phyloP scores from a whole-genome alignment of 2,797 vertebrate genomes.

The Acanthopagrus latus region DNA sequence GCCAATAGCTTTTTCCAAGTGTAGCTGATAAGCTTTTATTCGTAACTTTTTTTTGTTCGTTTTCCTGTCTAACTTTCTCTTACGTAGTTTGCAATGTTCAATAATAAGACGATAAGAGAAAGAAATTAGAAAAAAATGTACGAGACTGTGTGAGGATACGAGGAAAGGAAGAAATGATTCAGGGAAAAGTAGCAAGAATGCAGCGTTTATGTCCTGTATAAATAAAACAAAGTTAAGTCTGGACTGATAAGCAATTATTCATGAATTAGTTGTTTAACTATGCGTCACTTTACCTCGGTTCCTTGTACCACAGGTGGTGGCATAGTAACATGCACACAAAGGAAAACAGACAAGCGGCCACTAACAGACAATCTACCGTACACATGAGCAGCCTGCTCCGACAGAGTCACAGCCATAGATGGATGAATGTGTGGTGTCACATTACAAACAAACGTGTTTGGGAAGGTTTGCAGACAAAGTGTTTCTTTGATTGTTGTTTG shows the following conservation, averaged over 20 bases:
- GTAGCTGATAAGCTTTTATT: slow-evolving; percentile 57
- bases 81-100: slow-evolving; percentile 39
- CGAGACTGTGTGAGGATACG: slow-evolving; percentile 34
- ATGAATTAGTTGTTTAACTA: slow-evolving; percentile 27
- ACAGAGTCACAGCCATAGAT: slow-evolving; percentile 73
- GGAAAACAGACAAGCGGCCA: slow-evolving; percentile 45
- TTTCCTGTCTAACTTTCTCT: slow-evolving; percentile 50
- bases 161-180: slow-evolving; percentile 45
- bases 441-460: slow-evolving; percentile 43
- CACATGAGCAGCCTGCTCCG: slow-evolving; percentile 39
- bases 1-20: slow-evolving; percentile 58
- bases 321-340: slow-evolving; percentile 31
- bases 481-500: slow-evolving; percentile 46
- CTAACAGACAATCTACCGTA: slow-evolving; percentile 71
- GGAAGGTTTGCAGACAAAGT: slow-evolving; percentile 32
- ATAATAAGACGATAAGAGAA: slow-evolving; percentile 21
- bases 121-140: slow-evolving; percentile 30
- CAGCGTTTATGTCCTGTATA: slow-evolving; percentile 31
- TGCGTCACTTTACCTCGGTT: slow-evolving; percentile 32
- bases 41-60: slow-evolving; percentile 30
- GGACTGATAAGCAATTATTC: slow-evolving; percentile 37
- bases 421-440: slow-evolving; percentile 66
- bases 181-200: slow-evolving; percentile 41
- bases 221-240: slow-evolving; percentile 36
- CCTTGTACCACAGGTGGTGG: slow-evolving; percentile 38